Conservation (phyloP, 1,140 invertebrate genomes). For the Drosophila pseudoobscura region DNA sequence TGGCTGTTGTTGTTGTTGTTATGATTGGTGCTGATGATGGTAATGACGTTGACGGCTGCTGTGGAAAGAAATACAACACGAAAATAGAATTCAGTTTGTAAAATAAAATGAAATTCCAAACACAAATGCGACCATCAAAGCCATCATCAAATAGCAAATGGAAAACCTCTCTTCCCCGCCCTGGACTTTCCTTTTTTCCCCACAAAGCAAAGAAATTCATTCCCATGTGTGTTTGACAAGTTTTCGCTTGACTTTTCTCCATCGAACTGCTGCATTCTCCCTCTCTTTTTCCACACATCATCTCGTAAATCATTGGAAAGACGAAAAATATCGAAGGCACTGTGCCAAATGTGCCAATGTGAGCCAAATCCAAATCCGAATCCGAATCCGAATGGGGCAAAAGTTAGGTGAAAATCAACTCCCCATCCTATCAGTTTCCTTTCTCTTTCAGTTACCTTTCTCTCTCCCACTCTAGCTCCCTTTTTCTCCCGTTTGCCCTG, state of each 20-base stretch:
- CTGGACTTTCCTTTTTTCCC: no score
- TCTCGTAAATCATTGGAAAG: constrained; percentile 48
- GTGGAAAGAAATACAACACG: constrained; percentile 8
- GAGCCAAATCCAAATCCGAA: no score
- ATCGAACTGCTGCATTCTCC: no score
- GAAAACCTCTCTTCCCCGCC: no score
- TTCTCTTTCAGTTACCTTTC: no score
- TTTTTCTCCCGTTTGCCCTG: neutral
- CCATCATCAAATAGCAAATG: no score
- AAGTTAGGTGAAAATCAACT: no score
- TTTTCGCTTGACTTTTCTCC: constrained; percentile 17
- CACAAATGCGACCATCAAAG: constrained; percentile 1
- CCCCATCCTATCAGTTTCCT: no score
- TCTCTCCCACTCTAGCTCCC: neutral
- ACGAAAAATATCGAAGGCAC: constrained; percentile 45
- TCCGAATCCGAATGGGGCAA: neutral
- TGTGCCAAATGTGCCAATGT: constrained; percentile 28
- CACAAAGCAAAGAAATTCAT: no score
- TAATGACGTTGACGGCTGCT: constrained; percentile 57
- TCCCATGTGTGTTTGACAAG: constrained; percentile 32
- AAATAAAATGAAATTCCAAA: constrained; percentile 10
- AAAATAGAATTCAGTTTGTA: constrained; percentile 4
- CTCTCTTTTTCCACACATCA: constrained; percentile 23
- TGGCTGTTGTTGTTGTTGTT: constrained; percentile 13
- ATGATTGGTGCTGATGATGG: constrained; percentile 35